Evolutionary conservation across 2,113 vertebrate genomes (phyloP).

Genomic region (Dicerorhinus sumatrensis): DNA sequence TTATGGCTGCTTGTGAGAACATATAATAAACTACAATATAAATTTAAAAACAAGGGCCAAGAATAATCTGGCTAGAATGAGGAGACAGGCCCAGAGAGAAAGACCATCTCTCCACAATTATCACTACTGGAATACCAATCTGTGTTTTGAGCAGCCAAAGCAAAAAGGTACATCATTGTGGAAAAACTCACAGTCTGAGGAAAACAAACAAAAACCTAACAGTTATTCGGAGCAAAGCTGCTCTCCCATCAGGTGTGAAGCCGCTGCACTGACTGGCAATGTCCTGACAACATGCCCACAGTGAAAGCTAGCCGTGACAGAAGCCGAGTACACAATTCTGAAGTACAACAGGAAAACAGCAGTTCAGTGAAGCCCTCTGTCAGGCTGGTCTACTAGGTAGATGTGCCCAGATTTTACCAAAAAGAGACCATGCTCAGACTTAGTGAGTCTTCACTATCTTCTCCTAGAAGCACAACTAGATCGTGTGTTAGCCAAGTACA

Average conservation of each 20-base stretch:
- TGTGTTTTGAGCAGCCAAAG: neutral
- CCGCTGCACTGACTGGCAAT: fast-evolving
- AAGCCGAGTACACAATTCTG: fast-evolving
- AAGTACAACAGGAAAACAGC: neutral
- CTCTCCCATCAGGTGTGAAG: neutral
- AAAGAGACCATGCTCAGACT: neutral
- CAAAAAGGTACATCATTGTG: neutral
- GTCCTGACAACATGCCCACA: neutral
- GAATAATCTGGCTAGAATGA: neutral
- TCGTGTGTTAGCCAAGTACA: neutral
- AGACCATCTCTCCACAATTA: neutral
- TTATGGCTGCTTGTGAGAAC: neutral
- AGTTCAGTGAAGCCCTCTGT: neutral
- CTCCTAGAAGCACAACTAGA: neutral
- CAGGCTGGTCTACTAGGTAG: neutral
- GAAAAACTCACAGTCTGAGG: neutral
- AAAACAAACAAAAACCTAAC: neutral
- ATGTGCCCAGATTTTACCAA: neutral
- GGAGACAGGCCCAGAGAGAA: neutral
- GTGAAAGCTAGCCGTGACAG: neutral
- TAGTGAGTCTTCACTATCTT: neutral
- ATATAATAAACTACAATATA: neutral
- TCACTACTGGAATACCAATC: neutral
- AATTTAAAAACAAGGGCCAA: neutral
- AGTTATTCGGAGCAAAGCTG: neutral